Percentiles rank a stretch among this genome's conserved stretches.
phyloP scores from a whole-genome alignment of 2,113 vertebrate genomes.

The Clarias batrachus region DNA sequence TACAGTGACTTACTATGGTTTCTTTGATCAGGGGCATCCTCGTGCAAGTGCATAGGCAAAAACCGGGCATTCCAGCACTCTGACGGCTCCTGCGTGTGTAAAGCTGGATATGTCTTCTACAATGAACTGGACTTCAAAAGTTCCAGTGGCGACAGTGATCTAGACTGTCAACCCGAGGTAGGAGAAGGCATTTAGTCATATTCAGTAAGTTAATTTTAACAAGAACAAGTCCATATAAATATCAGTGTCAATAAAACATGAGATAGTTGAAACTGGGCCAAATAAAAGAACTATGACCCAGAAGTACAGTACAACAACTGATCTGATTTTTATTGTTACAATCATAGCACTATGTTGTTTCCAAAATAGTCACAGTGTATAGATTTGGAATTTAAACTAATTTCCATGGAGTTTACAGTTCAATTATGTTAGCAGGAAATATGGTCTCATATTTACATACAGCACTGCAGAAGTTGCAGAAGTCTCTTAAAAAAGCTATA shows the following conservation, averaged over 20 bases:
- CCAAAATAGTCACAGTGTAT: background rate
- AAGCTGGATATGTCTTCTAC: slow-evolving; percentile 81
- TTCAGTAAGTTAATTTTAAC: background rate
- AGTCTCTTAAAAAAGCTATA: background rate
- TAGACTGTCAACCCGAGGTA: slow-evolving; percentile 87
- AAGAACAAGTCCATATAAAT: background rate
- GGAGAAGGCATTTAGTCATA: slow-evolving; percentile 32
- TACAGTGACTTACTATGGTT: background rate
- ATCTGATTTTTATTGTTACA: background rate
- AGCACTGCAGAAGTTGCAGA: background rate
- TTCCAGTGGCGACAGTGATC: slow-evolving; percentile 71
- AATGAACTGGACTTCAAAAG: slow-evolving; percentile 76
- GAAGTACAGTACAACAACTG: background rate
- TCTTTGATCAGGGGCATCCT: slow-evolving; percentile 73
- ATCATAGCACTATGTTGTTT: background rate
- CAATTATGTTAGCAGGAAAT: background rate
- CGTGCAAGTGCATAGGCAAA: slow-evolving; percentile 80
- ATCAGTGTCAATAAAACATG: background rate
- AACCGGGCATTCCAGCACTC: slow-evolving; percentile 90
- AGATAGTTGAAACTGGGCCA: background rate
- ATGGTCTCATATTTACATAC: too few species aligned
- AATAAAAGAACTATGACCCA: background rate
- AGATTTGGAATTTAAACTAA: background rate
- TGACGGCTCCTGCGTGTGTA: slow-evolving; percentile 87
- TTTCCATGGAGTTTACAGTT: background rate